A percentile compares a stretch with the other conserved stretches of the same genome.
These are phyloP conservation scores for Triops longicaudatus DNA, from an alignment of 1,140 invertebrate species.

Conservation along the genomic window DNA sequence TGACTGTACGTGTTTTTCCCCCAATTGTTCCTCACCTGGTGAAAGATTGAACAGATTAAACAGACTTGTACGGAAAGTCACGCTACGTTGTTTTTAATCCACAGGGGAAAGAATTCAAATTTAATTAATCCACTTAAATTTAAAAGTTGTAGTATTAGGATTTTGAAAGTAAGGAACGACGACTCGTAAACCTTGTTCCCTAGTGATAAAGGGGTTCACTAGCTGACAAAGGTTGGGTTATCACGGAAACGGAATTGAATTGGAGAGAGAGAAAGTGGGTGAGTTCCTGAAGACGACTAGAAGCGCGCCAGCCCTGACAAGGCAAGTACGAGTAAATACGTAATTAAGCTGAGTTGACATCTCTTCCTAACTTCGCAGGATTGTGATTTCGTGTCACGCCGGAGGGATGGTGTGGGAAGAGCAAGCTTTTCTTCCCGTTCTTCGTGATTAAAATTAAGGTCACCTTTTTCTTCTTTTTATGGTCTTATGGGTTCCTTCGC, in stretches of 20 bases:
- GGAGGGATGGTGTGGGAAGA: background rate
- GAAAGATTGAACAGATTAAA: too few relatives aligned
- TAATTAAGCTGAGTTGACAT: constrained; percentile 10
- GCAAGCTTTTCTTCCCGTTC: background rate
- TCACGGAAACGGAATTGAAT: constrained; percentile 12
- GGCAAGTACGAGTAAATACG: constrained; percentile 5
- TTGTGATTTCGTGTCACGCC: constrained; percentile 10
- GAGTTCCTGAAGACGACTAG: background rate
- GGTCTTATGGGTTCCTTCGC: too few relatives aligned
- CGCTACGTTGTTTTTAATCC: background rate
- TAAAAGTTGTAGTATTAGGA: background rate
- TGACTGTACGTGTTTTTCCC: background rate
- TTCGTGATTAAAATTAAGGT: background rate
- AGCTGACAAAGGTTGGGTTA: constrained; percentile 1
- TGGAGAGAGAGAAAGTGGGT: background rate
- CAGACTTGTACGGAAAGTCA: background rate
- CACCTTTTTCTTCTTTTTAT: background rate
- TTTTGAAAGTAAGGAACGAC: background rate
- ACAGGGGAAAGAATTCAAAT: background rate
- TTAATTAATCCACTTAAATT: background rate
- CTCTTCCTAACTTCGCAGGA: background rate
- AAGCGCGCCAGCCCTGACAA: background rate
- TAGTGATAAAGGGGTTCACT: background rate
- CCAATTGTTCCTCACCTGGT: background rate
- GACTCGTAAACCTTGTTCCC: background rate